Conservation (phyloP, 2,888 invertebrate genomes). For the Camponotus fellah region DNA sequence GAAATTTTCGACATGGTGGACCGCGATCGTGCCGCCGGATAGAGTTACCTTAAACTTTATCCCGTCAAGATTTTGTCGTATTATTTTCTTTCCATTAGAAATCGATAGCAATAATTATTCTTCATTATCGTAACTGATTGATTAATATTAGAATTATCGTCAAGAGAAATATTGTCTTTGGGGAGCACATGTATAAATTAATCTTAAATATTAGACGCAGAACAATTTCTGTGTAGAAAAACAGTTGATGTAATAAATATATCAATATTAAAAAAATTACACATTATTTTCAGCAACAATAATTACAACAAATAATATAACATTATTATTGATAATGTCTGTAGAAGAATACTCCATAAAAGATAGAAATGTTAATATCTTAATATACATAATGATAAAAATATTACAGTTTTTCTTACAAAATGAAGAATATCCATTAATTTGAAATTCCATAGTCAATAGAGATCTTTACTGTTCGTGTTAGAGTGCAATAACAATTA, state of each 20-base stretch:
- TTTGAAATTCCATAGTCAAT: slow-evolving; percentile 31
- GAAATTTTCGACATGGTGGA: slow-evolving; percentile 71
- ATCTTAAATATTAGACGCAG: neutral
- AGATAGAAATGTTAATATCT: slow-evolving; percentile 12
- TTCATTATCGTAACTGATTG: neutral
- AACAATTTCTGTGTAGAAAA: neutral
- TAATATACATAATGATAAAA: slow-evolving; percentile 17
- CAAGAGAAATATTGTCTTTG: neutral
- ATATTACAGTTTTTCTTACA: neutral
- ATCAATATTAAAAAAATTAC: neutral
- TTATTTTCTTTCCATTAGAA: slow-evolving; percentile 14
- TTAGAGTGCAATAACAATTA: slow-evolving; percentile 72
- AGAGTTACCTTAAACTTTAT: slow-evolving; percentile 26
- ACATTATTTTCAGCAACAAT: neutral
- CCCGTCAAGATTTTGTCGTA: neutral
- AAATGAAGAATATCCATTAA: slow-evolving; percentile 13
- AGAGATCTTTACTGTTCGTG: slow-evolving; percentile 58
- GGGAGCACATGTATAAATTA: slow-evolving; percentile 6
- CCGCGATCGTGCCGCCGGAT: slow-evolving; percentile 20
- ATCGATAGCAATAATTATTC: slow-evolving; percentile 15
- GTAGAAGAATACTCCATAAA: neutral
- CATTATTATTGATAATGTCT: neutral
- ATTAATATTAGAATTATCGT: neutral
- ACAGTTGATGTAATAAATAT: neutral
- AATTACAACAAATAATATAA: neutral